These are phyloP conservation scores for Melanophora roralis DNA, from an alignment of 2,888 invertebrate species.

Conservation along the genomic window DNA sequence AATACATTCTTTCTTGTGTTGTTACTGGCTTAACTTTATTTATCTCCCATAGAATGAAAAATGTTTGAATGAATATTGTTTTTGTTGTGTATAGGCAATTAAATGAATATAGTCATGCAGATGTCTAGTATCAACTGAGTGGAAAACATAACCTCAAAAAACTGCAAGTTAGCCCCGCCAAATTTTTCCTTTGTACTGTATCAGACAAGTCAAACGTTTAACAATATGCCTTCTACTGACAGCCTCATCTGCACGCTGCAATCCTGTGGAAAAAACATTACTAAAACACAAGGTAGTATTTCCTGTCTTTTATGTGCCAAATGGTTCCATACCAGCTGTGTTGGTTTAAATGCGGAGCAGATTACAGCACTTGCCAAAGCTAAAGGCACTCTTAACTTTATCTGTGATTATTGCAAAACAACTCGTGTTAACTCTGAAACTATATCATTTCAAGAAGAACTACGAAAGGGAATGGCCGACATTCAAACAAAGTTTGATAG, in stretches of 20 bases:
- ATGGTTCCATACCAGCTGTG: conserved; percentile 5
- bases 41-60: no score
- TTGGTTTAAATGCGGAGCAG: background rate
- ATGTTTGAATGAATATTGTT: no score
- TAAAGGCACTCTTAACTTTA: background rate
- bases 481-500: background rate
- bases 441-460: background rate
- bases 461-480: background rate
- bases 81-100: no score
- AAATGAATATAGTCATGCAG: no score
- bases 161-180: no score
- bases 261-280: background rate
- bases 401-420: background rate
- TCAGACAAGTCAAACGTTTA: no score
- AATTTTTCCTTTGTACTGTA: no score
- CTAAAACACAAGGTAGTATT: background rate
- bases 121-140: no score
- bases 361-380: background rate
- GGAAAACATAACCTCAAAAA: no score
- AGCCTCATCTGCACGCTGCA: background rate
- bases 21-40: no score
- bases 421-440: background rate
- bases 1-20: no score
- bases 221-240: background rate
- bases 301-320: background rate